Base-by-base conservation (phyloP, 2,113 vertebrate genomes). In the Gobiocypris rarus region DNA sequence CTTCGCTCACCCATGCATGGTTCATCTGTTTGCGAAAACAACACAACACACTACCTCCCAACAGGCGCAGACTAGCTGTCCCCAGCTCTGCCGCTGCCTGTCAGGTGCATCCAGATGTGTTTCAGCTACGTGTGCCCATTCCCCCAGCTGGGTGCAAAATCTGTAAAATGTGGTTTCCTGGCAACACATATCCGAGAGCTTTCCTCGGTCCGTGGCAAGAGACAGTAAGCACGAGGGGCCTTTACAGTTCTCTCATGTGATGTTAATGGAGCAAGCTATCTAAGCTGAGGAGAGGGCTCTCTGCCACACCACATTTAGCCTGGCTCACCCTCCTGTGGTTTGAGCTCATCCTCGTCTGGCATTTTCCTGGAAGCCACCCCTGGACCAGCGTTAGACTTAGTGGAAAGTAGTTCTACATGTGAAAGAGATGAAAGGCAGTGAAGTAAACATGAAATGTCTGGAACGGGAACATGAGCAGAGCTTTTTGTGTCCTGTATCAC, bases 21-120 rank as follows among this genome's bases (percentile, higher is more conserved):
- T 31, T 77, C 41, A 76, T 70, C 65, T 77, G 69, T n/a, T 61
- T 79, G 56, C 22, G 15, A 75, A 17, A 75, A 54, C 80, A 67
- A 67, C 43, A 77, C 9, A 58, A 50, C 28, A 59, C 67, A 74
- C 70, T 79, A 24, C 61, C 67, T 52, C 71, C 77, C 86, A 82
- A 58, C 65, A 70, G 83, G 58, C 17, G 34, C 19, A 50, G 45
- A 86, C 81, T 85, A 79, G 77, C 81, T 84, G 63, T 81, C 83
- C 69, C 61, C 81, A 79, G 78, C 74, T 75, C 75, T 82, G 38
- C 54, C 45, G 38, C 41, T 81, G 82, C 73, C 75, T 84, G 83
- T 88, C 87, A 86, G 85, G 80, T 75, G 83, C 69, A 83, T 88
- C 85, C 87, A 88, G 87, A 88, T 88, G 85, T 86, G 85, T 86